Conservation (phyloP, 2,888 invertebrate species). For the Tethea ocularis region DNA sequence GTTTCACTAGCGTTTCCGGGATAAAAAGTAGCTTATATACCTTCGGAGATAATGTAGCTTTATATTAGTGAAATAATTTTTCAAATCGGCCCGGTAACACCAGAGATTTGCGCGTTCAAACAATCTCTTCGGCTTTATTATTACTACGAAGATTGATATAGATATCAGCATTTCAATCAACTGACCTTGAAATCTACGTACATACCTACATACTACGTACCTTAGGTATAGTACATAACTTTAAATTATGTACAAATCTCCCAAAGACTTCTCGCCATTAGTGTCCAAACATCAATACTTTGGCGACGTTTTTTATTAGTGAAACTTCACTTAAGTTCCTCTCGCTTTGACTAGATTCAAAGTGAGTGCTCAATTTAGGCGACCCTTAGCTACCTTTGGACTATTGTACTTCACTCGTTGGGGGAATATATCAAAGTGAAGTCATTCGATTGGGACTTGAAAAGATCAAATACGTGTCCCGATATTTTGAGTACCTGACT, state of each 20-base stretch:
- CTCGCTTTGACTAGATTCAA: slow-evolving; percentile 67
- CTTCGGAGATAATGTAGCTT: too few relatives aligned
- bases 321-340: slow-evolving; percentile 34
- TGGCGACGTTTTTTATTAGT: slow-evolving; percentile 31
- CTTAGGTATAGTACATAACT: not conserved
- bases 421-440: slow-evolving; percentile 75
- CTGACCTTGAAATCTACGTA: slow-evolving; percentile 13
- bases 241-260: not conserved
- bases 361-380: slow-evolving; percentile 60
- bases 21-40: too few relatives aligned
- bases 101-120: too few relatives aligned
- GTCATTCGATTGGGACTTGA: slow-evolving; percentile 72
- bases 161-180: not conserved
- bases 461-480: slow-evolving; percentile 74
- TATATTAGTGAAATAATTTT: too few relatives aligned
- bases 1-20: too few relatives aligned
- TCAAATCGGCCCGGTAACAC: too few relatives aligned
- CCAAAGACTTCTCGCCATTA: slow-evolving; percentile 39
- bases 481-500: slow-evolving; percentile 58
- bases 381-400: slow-evolving; percentile 47
- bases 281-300: slow-evolving; percentile 25
- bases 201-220: slow-evolving; percentile 26
- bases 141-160: not conserved
- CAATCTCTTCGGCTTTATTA: not conserved
- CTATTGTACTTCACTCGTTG: slow-evolving; percentile 54